These are phyloP conservation scores for Mallotus villosus DNA, from an alignment of 2,797 vertebrate species.

Conservation along the genomic window DNA sequence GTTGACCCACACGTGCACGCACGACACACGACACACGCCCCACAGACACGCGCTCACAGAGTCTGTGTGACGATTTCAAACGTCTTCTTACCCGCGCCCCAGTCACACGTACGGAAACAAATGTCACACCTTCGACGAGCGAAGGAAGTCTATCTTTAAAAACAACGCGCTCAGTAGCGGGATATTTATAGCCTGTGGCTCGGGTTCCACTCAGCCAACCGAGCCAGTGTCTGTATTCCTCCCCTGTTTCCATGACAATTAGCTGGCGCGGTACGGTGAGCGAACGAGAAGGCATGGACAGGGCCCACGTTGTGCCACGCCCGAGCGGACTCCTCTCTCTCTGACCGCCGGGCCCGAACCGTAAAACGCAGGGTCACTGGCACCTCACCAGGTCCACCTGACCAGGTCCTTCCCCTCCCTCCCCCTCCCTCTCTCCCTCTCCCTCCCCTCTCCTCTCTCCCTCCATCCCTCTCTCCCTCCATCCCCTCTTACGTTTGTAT, in stretches of 20 bases:
- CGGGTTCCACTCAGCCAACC: too few relatives aligned
- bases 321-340: slow-evolving; percentile 46
- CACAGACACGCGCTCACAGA: not conserved
- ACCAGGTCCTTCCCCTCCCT: too few relatives aligned
- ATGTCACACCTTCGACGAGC: not conserved
- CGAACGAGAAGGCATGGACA: slow-evolving; percentile 57
- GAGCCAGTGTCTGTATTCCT: not conserved
- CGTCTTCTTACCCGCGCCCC: not conserved
- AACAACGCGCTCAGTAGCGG: too few relatives aligned
- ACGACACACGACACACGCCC: slow-evolving; percentile 5
- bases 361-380: slow-evolving; percentile 62
- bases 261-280: slow-evolving; percentile 42
- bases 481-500: too few relatives aligned
- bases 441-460: slow-evolving; percentile 33
- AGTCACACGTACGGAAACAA: not conserved
- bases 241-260: slow-evolving; percentile 43
- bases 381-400: slow-evolving; percentile 49
- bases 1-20: not conserved
- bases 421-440: not conserved
- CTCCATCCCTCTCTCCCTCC: too few relatives aligned
- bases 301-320: slow-evolving; percentile 53
- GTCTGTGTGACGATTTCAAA: not conserved
- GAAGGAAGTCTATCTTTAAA: not conserved
- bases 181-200: too few relatives aligned
- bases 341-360: slow-evolving; percentile 45